These are phyloP conservation scores for Orthonychiurus folsomi DNA, from an alignment of 2,888 invertebrate genomes.

Conservation along the genomic window DNA sequence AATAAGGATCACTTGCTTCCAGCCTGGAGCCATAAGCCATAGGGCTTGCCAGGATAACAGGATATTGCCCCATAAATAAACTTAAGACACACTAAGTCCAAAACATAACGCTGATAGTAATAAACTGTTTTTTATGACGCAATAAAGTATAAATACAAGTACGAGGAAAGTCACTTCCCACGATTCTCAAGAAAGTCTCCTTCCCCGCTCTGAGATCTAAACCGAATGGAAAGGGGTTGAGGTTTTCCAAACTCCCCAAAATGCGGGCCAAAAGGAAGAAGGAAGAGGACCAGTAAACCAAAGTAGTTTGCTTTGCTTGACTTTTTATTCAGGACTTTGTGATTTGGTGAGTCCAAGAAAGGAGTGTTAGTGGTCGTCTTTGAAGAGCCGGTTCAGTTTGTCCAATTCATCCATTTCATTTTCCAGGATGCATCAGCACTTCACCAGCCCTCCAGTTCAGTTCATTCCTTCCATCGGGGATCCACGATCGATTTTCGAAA, in stretches of 20 bases:
- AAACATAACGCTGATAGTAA: neutral
- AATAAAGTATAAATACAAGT: neutral
- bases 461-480: neutral
- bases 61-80: neutral
- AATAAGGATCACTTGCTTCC: too few relatives aligned
- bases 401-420: conserved; percentile 1
- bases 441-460: neutral
- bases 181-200: neutral
- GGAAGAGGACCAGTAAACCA: neutral
- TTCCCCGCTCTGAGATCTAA: neutral
- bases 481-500: neutral
- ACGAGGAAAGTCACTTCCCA: neutral
- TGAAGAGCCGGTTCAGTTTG: neutral
- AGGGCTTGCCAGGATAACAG: neutral
- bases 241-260: too few relatives aligned
- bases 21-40: neutral
- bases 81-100: neutral
- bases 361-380: neutral
- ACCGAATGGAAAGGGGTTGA: too few relatives aligned
- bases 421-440: neutral
- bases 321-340: neutral
- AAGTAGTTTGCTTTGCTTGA: neutral
- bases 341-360: neutral
- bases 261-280: neutral
- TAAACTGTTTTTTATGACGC: conserved; percentile 1